These are phyloP conservation scores for Choloepus hoffmanni DNA, from an alignment of 2,113 vertebrate genomes.

Conservation along the genomic window DNA sequence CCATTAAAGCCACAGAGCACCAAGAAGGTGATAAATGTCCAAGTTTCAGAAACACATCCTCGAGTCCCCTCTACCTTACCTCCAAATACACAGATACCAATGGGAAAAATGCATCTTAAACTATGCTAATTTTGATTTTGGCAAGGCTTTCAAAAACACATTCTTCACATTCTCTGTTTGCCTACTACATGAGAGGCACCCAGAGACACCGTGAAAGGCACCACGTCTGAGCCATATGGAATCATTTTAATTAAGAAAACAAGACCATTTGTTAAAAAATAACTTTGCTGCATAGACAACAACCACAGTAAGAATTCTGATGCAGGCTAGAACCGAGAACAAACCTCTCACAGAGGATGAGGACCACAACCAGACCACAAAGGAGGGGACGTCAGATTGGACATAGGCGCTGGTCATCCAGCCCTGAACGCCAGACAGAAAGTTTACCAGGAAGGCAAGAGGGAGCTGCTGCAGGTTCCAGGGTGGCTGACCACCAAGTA, in stretches of 20 bases:
- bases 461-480: not conserved
- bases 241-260: slow-evolving; percentile 43
- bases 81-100: not conserved
- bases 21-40: not conserved
- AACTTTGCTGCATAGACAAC: not conserved
- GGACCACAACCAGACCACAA: not conserved
- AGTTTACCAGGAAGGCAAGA: not conserved
- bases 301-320: not conserved
- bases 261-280: not conserved
- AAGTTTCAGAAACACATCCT: not conserved
- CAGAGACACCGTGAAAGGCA: not conserved
- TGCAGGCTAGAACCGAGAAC: not conserved
- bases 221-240: not conserved
- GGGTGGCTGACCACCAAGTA: not conserved
- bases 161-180: not conserved
- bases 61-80: not conserved
- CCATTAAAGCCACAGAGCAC: not conserved
- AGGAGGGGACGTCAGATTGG: fast-evolving
- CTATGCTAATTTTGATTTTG: not conserved
- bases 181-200: not conserved
- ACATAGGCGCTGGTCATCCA: too few species aligned
- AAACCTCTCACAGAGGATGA: not conserved
- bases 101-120: not conserved
- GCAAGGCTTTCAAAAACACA: not conserved
- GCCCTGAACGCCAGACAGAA: not conserved